phyloP scores from a whole-genome alignment of 1,140 invertebrate species.

The Rhopalosiphum padi region DNA sequence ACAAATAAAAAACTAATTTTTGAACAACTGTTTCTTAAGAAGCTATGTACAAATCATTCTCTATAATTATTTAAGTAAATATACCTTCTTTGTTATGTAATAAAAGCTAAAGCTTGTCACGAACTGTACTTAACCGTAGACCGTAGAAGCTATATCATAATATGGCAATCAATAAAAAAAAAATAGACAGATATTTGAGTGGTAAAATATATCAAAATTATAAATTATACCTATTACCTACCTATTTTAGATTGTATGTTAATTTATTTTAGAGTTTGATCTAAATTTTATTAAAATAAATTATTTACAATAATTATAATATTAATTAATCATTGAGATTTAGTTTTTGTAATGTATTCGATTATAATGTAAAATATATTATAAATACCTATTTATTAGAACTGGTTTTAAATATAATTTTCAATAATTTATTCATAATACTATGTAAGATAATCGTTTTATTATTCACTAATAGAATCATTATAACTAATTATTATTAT shows the following conservation, averaged over 20 bases:
- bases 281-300: background rate
- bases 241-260: background rate
- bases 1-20: background rate
- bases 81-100: background rate
- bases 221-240: background rate
- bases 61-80: background rate
- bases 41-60: background rate
- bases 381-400: background rate
- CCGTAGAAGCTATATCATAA: background rate
- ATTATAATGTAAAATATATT: background rate
- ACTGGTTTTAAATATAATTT: slow-evolving; percentile 33
- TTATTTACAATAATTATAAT: background rate
- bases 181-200: background rate
- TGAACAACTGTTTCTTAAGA: background rate
- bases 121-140: background rate
- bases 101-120: background rate
- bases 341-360: background rate
- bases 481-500: background rate
- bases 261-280: background rate
- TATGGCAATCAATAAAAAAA: background rate
- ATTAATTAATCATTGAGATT: background rate
- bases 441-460: background rate
- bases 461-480: background rate
- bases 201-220: background rate
- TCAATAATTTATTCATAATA: background rate